phyloP scores from a whole-genome alignment of 2,113 vertebrate genomes.

The Lasiurus cinereus region DNA sequence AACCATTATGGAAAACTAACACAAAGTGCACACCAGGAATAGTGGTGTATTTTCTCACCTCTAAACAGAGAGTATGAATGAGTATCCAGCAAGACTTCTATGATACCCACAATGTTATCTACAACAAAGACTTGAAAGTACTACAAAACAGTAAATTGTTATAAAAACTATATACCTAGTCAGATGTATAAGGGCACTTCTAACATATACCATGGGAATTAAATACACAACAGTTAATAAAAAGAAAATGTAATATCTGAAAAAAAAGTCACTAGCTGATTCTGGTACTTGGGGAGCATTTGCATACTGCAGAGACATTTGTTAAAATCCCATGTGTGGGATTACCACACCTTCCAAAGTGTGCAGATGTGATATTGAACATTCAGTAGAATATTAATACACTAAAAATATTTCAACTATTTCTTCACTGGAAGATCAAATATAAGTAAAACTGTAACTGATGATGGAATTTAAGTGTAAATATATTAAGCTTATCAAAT shows the following conservation, averaged over 20 bases:
- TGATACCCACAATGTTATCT: not conserved
- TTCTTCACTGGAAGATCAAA: not conserved
- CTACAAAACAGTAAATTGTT: not conserved
- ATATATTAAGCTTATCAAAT: not conserved
- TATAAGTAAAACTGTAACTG: not conserved
- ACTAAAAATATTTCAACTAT: not conserved
- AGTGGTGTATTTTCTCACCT: not conserved
- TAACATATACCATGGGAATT: not conserved
- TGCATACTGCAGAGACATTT: not conserved
- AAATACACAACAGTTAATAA: not conserved
- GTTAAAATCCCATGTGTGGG: not conserved
- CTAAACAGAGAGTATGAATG: not conserved
- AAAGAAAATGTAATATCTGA: not conserved
- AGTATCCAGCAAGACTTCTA: not conserved
- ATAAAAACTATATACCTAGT: not conserved
- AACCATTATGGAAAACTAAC: not conserved
- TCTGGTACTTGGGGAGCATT: not conserved
- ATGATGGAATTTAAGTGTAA: not conserved
- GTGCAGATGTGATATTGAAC: not conserved
- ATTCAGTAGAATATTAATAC: not conserved
- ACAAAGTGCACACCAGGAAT: not conserved
- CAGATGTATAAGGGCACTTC: not conserved
- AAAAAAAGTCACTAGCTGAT: not conserved
- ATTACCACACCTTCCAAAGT: not conserved
- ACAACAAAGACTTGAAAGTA: not conserved